A percentile compares a stretch with the other conserved stretches of the same genome.
phyloP scores from a whole-genome alignment of 2,888 invertebrate genomes.

The Mamestra brassicae region DNA sequence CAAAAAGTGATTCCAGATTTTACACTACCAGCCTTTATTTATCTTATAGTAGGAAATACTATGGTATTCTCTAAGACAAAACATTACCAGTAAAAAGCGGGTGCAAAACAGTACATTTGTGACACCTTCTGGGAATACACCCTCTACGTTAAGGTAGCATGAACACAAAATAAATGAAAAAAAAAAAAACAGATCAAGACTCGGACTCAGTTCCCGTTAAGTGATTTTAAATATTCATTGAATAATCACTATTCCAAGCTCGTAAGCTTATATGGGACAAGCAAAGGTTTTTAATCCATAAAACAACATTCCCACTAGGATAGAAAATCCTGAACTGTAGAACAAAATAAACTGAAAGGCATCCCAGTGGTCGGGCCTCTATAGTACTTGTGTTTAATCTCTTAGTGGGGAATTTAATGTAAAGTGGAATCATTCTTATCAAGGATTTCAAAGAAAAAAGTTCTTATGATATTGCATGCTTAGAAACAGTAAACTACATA shows the following conservation, averaged over 20 bases:
- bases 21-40: too few species aligned
- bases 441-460: too few species aligned
- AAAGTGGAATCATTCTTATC: too few species aligned
- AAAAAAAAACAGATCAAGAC: constrained; percentile 39
- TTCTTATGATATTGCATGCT: too few species aligned
- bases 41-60: background rate
- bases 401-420: background rate
- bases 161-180: constrained; percentile 28
- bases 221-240: constrained; percentile 68
- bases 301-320: constrained; percentile 36
- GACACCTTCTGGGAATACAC: constrained; percentile 7
- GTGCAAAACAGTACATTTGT: constrained; percentile 9
- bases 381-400: background rate
- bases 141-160: background rate
- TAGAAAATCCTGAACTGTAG: constrained; percentile 3
- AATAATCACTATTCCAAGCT: constrained; percentile 59
- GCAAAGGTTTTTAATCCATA: constrained; percentile 48
- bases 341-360: background rate
- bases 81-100: too few species aligned
- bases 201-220: constrained; percentile 42
- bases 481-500: too few species aligned
- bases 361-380: background rate
- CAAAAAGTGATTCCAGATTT: background rate
- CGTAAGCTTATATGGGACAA: constrained; percentile 45
- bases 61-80: too few species aligned